A percentile compares a stretch with the other conserved stretches of the same genome.
Evolutionary conservation across 2,888 invertebrate species (phyloP).

Genomic region (Dinocampus coccinellae): DNA sequence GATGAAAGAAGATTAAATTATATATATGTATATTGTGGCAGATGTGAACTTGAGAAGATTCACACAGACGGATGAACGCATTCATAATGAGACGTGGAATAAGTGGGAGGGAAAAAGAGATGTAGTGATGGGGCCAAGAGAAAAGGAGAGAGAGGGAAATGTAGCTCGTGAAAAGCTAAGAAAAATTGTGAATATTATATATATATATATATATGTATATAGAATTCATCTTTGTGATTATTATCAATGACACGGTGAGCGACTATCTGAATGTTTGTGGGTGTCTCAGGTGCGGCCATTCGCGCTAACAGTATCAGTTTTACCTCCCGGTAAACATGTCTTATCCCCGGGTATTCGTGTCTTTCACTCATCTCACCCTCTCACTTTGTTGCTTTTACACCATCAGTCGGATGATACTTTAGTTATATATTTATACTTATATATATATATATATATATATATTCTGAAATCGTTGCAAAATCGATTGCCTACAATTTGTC

Average conservation of each 20-base stretch:
- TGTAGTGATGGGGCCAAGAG: no score
- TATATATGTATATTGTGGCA: slow-evolving; percentile 50
- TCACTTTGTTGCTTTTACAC: slow-evolving; percentile 2
- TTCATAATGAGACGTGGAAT: slow-evolving; percentile 9
- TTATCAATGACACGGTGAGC: not conserved
- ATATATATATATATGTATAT: not conserved
- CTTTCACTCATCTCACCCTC: slow-evolving; percentile 3
- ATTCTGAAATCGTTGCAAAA: not conserved
- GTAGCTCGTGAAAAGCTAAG: slow-evolving; percentile 2
- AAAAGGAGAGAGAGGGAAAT: not conserved
- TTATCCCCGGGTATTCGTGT: slow-evolving; percentile 39
- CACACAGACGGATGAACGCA: slow-evolving; percentile 14
- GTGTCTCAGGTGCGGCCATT: slow-evolving; percentile 47
- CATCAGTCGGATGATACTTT: slow-evolving; percentile 12
- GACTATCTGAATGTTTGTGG: slow-evolving; percentile 17
- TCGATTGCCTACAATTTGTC: slow-evolving; percentile 41
- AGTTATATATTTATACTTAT: not conserved
- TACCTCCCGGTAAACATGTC: slow-evolving; percentile 50
- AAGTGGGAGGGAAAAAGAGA: no score
- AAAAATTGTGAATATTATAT: slow-evolving; percentile 17
- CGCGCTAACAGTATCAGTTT: slow-evolving; percentile 51
- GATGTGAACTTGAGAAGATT: slow-evolving; percentile 40
- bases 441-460: slow-evolving; percentile 2
- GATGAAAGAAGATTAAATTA: slow-evolving; percentile 44
- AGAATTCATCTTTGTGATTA: slow-evolving; percentile 14